Evolutionary conservation across 2,113 vertebrate genomes (phyloP), one percentile per base, ranked within the genome.

Genomic region (Benthochromis sp.): DNA sequence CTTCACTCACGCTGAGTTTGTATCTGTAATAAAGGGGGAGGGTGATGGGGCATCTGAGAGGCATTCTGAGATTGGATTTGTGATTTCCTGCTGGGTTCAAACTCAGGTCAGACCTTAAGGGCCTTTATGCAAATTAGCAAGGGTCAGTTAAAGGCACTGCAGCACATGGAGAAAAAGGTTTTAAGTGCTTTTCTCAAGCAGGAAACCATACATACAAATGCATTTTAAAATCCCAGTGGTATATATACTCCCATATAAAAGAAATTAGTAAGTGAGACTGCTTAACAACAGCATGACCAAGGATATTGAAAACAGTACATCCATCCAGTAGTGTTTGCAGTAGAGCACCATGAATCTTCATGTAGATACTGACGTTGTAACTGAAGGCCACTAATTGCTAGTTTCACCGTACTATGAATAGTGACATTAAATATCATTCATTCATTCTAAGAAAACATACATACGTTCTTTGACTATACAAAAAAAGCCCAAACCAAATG

Each of bases 31-130:
- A 92, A 94, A 92, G 54, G 83, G 86, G 85, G 83, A 71, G 84
- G 38, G 16, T 8, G 63, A 47, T 4, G 24, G 84, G 8, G 86
- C 83, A 78, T 81, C 61, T 17, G 85, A 86, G 87, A 83, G 10
- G 43, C 84, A 81, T 81, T 73, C 59, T 13, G 63, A 88, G 88
- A 92, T 92, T 89, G 93, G 89, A 86, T 93, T 91, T 84, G 50
- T 13, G 87, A 89, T 92, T 87, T 89, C 34, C 80, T 82, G 36
- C 61, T 52, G 88, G 90, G 94, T 94, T 95, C 93, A 95, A 89
- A 66, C 91, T 53, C 66, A 34, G 94, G 92, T 96, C 94, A 94
- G 78, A 83, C 85, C 78, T 45, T 84, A 21, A n/a, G 24, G 53
- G 69, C 21, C 86, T 89, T 81, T 57, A 86, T 85, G 85, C 31